Conservation (phyloP, 1,140 invertebrate genomes). For the Trachelipus rathkii region DNA sequence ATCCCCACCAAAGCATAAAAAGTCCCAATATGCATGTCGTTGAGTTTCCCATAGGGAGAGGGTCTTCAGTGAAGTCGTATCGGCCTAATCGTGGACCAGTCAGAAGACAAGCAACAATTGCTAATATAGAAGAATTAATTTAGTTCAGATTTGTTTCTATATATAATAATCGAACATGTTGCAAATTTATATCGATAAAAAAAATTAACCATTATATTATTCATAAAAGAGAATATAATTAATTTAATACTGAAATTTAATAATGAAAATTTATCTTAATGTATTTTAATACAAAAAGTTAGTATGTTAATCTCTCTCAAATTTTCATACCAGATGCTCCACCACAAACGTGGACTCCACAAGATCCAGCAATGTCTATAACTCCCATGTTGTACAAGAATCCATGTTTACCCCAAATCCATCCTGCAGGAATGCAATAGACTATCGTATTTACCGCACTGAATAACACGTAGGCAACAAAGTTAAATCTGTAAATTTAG, state of each 20-base stretch:
- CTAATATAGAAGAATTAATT: constrained; percentile 49
- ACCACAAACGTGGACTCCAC: constrained; percentile 85
- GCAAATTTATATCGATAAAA: too few relatives aligned
- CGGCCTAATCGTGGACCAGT: constrained; percentile 81
- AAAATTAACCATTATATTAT: too few relatives aligned
- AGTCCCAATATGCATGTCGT: constrained; percentile 87
- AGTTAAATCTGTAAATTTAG: constrained; percentile 64
- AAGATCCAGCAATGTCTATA: constrained; percentile 86
- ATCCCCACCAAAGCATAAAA: constrained; percentile 93
- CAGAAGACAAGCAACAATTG: constrained; percentile 83
- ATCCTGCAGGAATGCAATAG: constrained; percentile 90
- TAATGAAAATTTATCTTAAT: too few relatives aligned
- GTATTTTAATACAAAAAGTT: too few relatives aligned
- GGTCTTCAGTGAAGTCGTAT: constrained; percentile 69
- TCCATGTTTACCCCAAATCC: constrained; percentile 82
- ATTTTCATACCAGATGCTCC: constrained; percentile 54
- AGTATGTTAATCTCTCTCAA: neutral
- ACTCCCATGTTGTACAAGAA: constrained; percentile 74
- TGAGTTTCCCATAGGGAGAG: constrained; percentile 76
- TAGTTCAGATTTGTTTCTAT: too few relatives aligned
- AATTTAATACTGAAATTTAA: too few relatives aligned
- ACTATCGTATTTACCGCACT: constrained; percentile 83
- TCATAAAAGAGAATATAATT: too few relatives aligned
- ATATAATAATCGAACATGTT: too few relatives aligned
- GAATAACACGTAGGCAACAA: constrained; percentile 84